phyloP scores from a whole-genome alignment of 2,888 invertebrate genomes.

The Geotrupes spiniger region DNA sequence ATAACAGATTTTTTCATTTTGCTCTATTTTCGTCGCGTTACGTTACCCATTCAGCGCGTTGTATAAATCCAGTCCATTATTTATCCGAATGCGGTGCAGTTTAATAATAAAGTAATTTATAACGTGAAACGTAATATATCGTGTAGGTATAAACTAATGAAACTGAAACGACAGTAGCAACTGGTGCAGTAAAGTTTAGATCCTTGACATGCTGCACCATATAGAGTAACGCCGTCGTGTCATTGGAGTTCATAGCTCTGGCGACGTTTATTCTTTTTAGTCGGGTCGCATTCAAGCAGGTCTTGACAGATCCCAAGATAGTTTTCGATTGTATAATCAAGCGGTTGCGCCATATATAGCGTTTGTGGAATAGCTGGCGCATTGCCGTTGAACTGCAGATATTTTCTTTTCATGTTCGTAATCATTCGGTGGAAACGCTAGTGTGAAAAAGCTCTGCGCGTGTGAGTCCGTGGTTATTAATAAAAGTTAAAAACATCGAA shows the following conservation, averaged over 20 bases:
- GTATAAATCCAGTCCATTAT: constrained; percentile 10
- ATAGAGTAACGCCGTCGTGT: constrained; percentile 4
- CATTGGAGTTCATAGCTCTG: constrained; percentile 8
- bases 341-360: constrained; percentile 9
- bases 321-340: constrained; percentile 28
- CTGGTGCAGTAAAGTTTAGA: constrained; percentile 20
- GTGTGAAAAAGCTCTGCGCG: neutral
- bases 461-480: constrained; percentile 4
- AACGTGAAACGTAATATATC: constrained; percentile 7
- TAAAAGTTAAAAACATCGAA: constrained; percentile 7
- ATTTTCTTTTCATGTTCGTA: constrained; percentile 1
- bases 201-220: constrained; percentile 19
- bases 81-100: constrained; percentile 6
- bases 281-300: constrained; percentile 15
- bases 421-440: too few relatives aligned
- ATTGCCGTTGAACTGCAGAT: constrained; percentile 4
- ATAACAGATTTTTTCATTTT: too few relatives aligned
- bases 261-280: constrained; percentile 1
- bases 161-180: constrained; percentile 25
- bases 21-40: neutral
- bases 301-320: constrained; percentile 22
- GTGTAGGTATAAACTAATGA: constrained; percentile 10
- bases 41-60: constrained; percentile 5
- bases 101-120: constrained; percentile 16
- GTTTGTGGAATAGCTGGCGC: constrained; percentile 2